Evolutionary conservation across 2,888 invertebrate genomes (phyloP).

Genomic region (Gari tellinella): DNA sequence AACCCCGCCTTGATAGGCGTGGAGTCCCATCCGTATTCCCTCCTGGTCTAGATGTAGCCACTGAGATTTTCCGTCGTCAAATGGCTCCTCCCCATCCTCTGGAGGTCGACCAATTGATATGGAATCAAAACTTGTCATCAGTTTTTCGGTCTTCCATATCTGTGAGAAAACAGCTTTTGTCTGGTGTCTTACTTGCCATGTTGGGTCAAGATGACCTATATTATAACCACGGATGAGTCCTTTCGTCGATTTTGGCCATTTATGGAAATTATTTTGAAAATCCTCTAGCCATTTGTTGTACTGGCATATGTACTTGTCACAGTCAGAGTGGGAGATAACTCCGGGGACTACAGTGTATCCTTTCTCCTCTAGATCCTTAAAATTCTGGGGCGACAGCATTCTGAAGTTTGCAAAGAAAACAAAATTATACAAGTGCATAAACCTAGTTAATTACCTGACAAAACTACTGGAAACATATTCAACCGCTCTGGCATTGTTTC

Average conservation of each 20-base stretch:
- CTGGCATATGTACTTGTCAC: constrained; percentile 62
- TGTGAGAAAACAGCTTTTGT: constrained; percentile 73
- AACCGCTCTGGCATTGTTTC: too few species aligned
- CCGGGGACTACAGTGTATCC: constrained; percentile 72
- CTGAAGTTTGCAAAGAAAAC: too few species aligned
- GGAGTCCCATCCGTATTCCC: constrained; percentile 60
- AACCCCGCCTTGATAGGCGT: constrained; percentile 73
- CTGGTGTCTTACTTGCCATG: constrained; percentile 73
- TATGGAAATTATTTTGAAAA: constrained; percentile 56
- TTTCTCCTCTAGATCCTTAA: constrained; percentile 59
- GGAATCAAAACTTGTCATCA: constrained; percentile 75
- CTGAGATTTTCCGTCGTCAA: constrained; percentile 13
- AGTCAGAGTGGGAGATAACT: constrained; percentile 63
- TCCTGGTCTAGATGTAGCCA: constrained; percentile 74
- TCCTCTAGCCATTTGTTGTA: constrained; percentile 68
- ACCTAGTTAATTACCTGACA: too few species aligned
- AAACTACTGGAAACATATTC: too few species aligned
- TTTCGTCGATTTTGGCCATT: constrained; percentile 62
- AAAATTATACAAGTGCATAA: too few species aligned
- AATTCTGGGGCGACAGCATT: constrained; percentile 51
- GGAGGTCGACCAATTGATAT: constrained; percentile 79
- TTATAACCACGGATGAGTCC: constrained; percentile 75
- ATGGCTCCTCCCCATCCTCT: constrained; percentile 69
- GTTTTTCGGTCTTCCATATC: constrained; percentile 77
- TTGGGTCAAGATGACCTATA: constrained; percentile 68